Evolutionary conservation across 2,888 invertebrate species (phyloP).

Genomic region (Thereva nobilitata): DNA sequence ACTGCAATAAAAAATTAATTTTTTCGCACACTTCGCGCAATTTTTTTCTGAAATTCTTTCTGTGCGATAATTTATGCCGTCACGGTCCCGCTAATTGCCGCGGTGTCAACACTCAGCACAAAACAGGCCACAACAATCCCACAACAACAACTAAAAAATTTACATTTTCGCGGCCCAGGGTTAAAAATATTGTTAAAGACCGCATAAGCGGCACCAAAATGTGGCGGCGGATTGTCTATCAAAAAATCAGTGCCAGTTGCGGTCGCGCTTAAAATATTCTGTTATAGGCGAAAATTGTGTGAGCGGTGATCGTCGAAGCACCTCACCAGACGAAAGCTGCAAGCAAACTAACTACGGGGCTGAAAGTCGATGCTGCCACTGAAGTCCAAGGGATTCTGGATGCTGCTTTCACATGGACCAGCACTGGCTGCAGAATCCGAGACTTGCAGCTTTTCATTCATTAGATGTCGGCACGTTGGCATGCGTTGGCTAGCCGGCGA

Average conservation of each 20-base stretch:
- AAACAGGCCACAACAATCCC: background rate
- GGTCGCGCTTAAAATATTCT: slow-evolving; percentile 3
- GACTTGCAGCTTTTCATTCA: slow-evolving; percentile 4
- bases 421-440: slow-evolving; percentile 2
- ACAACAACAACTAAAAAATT: background rate
- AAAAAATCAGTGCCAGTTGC: slow-evolving; percentile 17
- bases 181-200: background rate
- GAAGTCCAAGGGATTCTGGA: too few relatives aligned
- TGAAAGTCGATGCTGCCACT: too few relatives aligned
- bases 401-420: background rate
- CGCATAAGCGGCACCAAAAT: slow-evolving; percentile 9
- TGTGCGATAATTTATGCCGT: background rate
- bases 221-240: slow-evolving; percentile 27
- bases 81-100: slow-evolving; percentile 11
- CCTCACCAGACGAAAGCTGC: too few relatives aligned
- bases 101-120: slow-evolving; percentile 3
- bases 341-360: too few relatives aligned
- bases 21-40: background rate
- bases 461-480: background rate
- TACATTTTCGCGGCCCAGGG: slow-evolving; percentile 24
- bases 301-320: too few relatives aligned
- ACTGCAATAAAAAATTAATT: slow-evolving; percentile 1
- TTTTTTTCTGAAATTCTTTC: background rate
- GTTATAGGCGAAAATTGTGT: background rate
- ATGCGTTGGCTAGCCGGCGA: background rate